Evolutionary conservation across 37 sponge, comb jelly and placozoan species (phyloP).

Genomic region (Dysidea cf. avara): DNA sequence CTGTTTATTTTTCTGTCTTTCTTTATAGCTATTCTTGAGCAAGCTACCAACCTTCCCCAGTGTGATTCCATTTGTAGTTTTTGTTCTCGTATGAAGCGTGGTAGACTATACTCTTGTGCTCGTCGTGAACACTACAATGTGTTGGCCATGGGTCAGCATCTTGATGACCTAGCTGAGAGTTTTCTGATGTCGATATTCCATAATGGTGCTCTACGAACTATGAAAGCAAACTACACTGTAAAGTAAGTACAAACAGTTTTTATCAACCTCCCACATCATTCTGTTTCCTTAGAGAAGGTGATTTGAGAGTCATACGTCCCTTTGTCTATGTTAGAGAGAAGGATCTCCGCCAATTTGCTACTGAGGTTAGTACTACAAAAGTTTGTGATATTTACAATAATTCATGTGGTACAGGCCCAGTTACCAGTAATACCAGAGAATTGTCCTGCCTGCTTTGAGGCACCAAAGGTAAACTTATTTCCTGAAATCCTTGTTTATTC

Average conservation of each 20-base stretch:
- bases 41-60: constrained; percentile 61
- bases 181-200: constrained; percentile 92
- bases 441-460: constrained; percentile 95
- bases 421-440: constrained; percentile 94
- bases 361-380: constrained; percentile 18
- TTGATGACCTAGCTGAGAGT: constrained; percentile 94
- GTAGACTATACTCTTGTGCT: constrained; percentile 79
- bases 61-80: constrained; percentile 87
- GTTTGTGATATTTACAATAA: too few relatives aligned
- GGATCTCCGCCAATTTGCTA: constrained; percentile 80
- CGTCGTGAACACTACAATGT: constrained; percentile 89
- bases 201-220: constrained; percentile 91
- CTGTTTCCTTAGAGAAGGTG: constrained; percentile 64
- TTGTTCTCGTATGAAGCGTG: constrained; percentile 94
- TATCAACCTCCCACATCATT: not conserved
- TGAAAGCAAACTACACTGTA: constrained; percentile 92
- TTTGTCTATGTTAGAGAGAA: constrained; percentile 88
- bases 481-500: not conserved
- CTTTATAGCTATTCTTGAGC: constrained; percentile 69
- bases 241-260: constrained; percentile 45
- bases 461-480: constrained; percentile 70
- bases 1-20: not conserved
- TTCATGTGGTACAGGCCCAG: not conserved
- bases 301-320: constrained; percentile 89
- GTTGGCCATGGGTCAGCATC: constrained; percentile 89